Conservation (phyloP, 37 sponge, comb jelly and placozoan species). For the Beroe ovata region DNA sequence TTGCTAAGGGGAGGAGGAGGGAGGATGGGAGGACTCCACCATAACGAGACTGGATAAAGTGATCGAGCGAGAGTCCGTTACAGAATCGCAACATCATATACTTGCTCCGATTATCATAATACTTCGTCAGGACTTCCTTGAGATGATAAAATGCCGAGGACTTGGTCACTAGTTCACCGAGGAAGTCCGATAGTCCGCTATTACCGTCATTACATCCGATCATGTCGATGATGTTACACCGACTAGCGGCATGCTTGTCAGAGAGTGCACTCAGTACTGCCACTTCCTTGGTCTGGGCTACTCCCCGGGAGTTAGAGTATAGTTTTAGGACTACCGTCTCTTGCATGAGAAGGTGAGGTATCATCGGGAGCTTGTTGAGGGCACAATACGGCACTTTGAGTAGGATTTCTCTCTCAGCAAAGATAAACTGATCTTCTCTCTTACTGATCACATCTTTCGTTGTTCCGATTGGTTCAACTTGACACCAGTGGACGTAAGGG, state of each 20-base stretch:
- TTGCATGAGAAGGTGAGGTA: neutral
- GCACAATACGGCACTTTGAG: neutral
- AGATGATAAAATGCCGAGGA: neutral
- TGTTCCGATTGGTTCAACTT: neutral
- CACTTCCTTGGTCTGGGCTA: neutral
- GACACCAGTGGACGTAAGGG: neutral
- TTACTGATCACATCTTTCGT: neutral
- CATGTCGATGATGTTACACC: neutral
- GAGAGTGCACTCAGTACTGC: neutral
- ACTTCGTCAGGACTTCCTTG: neutral
- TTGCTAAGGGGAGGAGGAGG: slow-evolving; percentile 1
- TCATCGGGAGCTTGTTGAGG: neutral
- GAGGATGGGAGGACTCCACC: neutral
- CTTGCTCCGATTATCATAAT: neutral
- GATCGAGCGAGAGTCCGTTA: neutral
- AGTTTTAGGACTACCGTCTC: neutral
- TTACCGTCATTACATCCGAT: neutral
- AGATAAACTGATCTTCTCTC: neutral
- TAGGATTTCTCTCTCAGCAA: neutral
- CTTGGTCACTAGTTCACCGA: neutral
- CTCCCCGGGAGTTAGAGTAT: neutral
- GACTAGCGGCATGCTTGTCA: neutral
- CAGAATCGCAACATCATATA: neutral
- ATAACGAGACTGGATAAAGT: neutral
- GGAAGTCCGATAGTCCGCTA: neutral